phyloP scores from a whole-genome alignment of 1,140 invertebrate species.

The Phymastichus coffea region DNA sequence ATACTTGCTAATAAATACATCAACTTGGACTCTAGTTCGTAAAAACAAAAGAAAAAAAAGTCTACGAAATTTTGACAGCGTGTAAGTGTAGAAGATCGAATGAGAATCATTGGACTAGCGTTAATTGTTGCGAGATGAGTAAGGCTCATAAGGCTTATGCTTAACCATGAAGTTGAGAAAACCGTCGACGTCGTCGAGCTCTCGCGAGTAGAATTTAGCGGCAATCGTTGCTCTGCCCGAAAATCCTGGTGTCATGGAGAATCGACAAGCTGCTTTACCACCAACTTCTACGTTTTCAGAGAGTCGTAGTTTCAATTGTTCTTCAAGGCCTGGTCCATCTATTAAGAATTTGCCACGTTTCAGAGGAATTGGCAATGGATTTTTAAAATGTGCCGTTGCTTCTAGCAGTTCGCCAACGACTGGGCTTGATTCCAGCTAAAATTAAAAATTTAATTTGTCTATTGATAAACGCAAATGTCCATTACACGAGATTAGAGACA shows the following conservation, averaged over 20 bases:
- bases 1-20: neutral
- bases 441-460: too few relatives aligned
- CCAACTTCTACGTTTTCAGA: conserved; percentile 64
- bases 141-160: neutral
- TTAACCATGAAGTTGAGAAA: conserved; percentile 64
- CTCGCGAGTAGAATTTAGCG: conserved; percentile 78
- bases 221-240: conserved; percentile 74
- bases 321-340: conserved; percentile 75
- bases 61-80: neutral
- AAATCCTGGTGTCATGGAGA: conserved; percentile 70
- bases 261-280: conserved; percentile 65
- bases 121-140: too few relatives aligned
- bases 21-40: too few relatives aligned
- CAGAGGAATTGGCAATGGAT: conserved; percentile 76
- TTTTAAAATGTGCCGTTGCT: conserved; percentile 72
- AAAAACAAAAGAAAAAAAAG: too few relatives aligned
- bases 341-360: conserved; percentile 76
- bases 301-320: conserved; percentile 70
- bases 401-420: conserved; percentile 65
- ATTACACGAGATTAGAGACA: too few relatives aligned
- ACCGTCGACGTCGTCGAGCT: conserved; percentile 82
- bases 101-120: too few relatives aligned
- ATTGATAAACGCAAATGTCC: too few relatives aligned
- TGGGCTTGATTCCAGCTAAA: conserved; percentile 60
- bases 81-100: too few relatives aligned